Percentiles rank a stretch among this genome's conserved stretches.
These are phyloP conservation scores for Exaiptasia diaphana DNA, from an alignment of 64 coral and sea anemone species.

Conservation along the genomic window DNA sequence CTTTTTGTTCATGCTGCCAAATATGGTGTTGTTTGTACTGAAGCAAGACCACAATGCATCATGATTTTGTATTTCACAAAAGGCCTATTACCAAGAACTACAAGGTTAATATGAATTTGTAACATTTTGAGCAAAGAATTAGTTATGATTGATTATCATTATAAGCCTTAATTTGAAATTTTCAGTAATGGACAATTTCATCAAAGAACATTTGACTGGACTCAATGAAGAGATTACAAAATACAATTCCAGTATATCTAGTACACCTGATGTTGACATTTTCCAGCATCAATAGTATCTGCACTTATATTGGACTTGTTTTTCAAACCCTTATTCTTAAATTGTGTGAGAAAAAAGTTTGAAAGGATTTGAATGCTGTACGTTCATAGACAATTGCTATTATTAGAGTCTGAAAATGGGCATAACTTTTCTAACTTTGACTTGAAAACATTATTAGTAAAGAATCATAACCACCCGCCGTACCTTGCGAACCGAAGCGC, in stretches of 20 bases:
- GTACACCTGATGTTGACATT: slow-evolving; percentile 50
- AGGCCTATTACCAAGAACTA: neutral
- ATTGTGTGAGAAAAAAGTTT: no score
- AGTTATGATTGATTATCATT: neutral
- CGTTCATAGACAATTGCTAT: no score
- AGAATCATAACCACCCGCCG: no score
- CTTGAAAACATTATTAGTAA: no score
- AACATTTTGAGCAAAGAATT: neutral
- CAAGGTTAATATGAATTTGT: neutral
- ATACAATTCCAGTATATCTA: slow-evolving; percentile 37
- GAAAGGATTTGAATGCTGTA: no score
- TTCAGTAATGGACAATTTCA: slow-evolving; percentile 65
- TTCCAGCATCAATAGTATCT: no score
- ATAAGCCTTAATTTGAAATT: neutral
- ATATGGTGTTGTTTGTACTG: neutral
- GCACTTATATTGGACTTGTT: no score
- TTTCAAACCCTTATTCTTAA: no score
- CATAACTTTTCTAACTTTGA: no score
- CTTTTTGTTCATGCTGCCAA: neutral
- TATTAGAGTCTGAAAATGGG: no score
- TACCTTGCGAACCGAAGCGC: no score
- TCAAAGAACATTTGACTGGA: slow-evolving; percentile 49
- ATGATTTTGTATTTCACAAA: neutral
- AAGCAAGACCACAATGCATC: neutral
- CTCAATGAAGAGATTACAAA: slow-evolving; percentile 63